Percentiles rank a stretch among this genome's conserved stretches.
Conservation (phyloP, 2,113 vertebrate species). For the Regulus satrapa region DNA sequence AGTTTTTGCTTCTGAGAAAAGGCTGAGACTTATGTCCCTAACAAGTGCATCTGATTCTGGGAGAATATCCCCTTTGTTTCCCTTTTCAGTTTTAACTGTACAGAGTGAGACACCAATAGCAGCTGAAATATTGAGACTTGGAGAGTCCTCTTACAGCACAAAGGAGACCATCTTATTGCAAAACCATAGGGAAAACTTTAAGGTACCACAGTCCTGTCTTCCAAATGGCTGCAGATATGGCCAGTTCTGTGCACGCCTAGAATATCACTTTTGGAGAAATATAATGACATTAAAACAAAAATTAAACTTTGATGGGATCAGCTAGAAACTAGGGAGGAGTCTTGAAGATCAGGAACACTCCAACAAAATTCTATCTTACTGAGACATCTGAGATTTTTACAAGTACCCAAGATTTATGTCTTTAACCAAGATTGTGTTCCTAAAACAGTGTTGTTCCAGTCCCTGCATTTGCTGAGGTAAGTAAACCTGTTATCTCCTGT, state of each 20-base stretch:
- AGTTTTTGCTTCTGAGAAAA: not conserved
- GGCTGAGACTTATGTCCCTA: not conserved
- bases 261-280: not conserved
- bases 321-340: not conserved
- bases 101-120: not conserved
- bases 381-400: not conserved
- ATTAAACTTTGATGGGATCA: not conserved
- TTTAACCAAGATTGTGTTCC: not conserved
- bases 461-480: not conserved
- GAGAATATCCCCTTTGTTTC: not conserved
- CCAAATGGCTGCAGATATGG: not conserved
- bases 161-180: not conserved
- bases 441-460: accelerated
- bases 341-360: not conserved
- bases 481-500: not conserved
- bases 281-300: not conserved
- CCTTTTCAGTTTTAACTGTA: not conserved
- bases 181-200: not conserved
- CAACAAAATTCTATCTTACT: not conserved
- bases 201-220: not conserved
- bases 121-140: not conserved
- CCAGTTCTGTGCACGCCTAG: not conserved
- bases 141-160: not conserved
- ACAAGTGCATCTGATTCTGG: not conserved
- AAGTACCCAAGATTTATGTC: not conserved